Base-by-base conservation (phyloP, 2,797 vertebrate species). In the Betta splendens region DNA sequence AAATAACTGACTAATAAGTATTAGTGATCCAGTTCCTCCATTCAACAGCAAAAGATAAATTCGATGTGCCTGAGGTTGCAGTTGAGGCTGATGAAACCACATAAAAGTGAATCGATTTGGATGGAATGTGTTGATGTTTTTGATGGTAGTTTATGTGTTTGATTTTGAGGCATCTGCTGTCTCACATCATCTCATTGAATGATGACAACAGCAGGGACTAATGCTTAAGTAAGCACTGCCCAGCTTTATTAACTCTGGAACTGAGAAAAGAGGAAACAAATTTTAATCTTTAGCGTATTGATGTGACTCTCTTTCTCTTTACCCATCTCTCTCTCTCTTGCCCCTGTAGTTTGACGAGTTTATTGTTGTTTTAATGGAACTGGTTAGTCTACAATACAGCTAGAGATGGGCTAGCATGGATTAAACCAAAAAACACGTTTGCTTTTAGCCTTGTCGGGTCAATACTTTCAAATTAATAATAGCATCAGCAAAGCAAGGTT, bases 341-440 rank as follows among this genome's bases (percentile, higher is more conserved):
- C 28, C 21, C 36, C 26, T 21, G 10, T 56, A 51, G 63, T 53
- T 25, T 77, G 62, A 75, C 64, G 59, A 54, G 32, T 65, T 69
- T 60, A 70, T 70, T 80, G 65, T 75, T 73, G 63, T 61, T 73
- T 72, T 80, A 80, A 73, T 78, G 74, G 56, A 49, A 49, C 46
- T 57, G 59, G 68, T 59, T 58, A 65, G 60, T 68, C 56, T 69
- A 53, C 61, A 66, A 49, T 50, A 47, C 64, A 72, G 56, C 56
- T 59, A 22, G 55, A 52, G n/a, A n/a, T 54, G 40, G 29, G 67
- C 56, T 44, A 62, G 46, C 69, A 71, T 73, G 75, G 72, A 79
- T 79, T 79, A 68, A 77, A 72, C 21, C 59, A 75, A 69, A 79
- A 77, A 72, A 79, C 69, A 69, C 64, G 80, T 84, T 77, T 72